Evolutionary conservation across 2,797 vertebrate species (phyloP), one percentile per base, ranked within the genome.

Genomic region (Monodelphis domestica): DNA sequence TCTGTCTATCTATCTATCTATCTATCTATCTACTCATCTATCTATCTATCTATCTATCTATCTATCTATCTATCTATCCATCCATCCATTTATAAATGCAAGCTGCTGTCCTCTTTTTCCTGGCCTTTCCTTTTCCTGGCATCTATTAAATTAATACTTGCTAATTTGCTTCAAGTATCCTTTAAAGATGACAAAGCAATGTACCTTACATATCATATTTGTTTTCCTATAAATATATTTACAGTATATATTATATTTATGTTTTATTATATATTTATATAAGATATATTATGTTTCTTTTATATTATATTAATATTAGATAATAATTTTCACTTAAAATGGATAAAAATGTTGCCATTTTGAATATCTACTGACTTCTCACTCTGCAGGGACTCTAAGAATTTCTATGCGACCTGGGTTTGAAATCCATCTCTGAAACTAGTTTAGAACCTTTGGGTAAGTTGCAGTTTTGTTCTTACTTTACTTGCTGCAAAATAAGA

Each of bases 121-220:
- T 38, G 5, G n/a, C 1, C 33, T 70, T 70, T 55, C 63, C 6
- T 70, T 70, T 6, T n/a, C n/a, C 70, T 78, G 21, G 17, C 6
- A n/a, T n/a, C n/a, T n/a, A n/a, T n/a, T 78, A 38, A 78, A 45
- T 78, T 78, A 70, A 70, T 70, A 0, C 15, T 70, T 38, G n/a
- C 15, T 70, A 6, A 70, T 28, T 70, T 38, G 63, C 21, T 45
- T 24, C 2, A 24, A 78, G 17, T 78, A 9, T 26, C 0, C 10
- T 78, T 55, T 90, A 88, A 95, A 51, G 78, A 33, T 91, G 55
- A 70, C 52, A 87, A 88, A 95, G 55, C 3, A 54, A 57, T 91
- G 63, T 96, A 24, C 54, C 53, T n/a, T n/a, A n/a, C n/a, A n/a
- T n/a, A n/a, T n/a, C n/a, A n/a, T n/a, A n/a, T n/a, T n/a, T n/a